Percentiles rank a stretch among this genome's conserved stretches.
phyloP scores from a whole-genome alignment of 2,888 invertebrate species.

The Folsomia candida region DNA sequence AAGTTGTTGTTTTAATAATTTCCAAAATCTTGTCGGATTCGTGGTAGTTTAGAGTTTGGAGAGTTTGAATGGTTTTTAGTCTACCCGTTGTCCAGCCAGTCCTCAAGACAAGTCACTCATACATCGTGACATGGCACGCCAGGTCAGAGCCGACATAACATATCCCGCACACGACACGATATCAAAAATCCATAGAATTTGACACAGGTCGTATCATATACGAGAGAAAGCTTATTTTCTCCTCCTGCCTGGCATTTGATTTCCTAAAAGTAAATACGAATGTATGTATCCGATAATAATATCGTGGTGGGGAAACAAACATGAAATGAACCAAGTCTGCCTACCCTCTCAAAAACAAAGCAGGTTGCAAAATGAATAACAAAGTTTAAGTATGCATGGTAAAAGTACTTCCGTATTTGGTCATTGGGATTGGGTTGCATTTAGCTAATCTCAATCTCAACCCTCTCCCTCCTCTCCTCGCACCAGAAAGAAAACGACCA shows the following conservation, averaged over 20 bases:
- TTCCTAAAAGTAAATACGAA: no score
- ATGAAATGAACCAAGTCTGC: background rate
- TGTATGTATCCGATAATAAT: no score
- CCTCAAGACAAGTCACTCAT: background rate
- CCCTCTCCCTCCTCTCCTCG: background rate
- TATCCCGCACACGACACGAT: background rate
- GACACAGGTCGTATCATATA: no score
- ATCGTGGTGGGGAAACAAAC: no score
- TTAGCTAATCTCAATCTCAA: background rate
- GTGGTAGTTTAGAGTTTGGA: background rate
- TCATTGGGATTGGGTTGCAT: background rate
- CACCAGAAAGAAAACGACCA: background rate
- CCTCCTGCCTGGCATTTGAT: no score
- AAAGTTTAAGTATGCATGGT: background rate
- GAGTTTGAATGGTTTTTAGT: no score
- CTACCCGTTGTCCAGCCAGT: no score
- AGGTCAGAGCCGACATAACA: background rate
- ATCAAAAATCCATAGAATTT: no score
- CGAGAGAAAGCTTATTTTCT: no score
- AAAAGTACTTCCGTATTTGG: background rate
- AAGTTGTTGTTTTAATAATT: background rate
- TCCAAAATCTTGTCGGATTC: background rate
- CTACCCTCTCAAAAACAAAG: no score
- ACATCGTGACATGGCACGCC: constrained; percentile 9
- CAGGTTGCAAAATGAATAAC: no score